Evolutionary conservation across 2,888 invertebrate species (phyloP), one percentile per base, ranked within the genome.

Genomic region (Lepidochitona cinerea): DNA sequence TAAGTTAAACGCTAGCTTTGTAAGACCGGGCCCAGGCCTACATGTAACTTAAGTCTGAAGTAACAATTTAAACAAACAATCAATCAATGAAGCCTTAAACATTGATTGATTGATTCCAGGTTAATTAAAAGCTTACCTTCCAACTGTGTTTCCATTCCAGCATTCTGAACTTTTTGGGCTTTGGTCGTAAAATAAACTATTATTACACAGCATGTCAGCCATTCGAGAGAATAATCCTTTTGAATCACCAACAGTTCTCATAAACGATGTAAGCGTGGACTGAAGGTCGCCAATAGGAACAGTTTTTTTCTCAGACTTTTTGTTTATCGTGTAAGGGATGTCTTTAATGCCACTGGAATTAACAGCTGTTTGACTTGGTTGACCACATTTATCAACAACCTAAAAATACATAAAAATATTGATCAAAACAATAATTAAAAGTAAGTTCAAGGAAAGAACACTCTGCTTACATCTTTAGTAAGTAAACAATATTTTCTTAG

Each of bases 81-180:
- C n/a, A n/a, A n/a, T n/a, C n/a, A n/a, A n/a, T n/a, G n/a, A n/a
- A n/a, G n/a, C n/a, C n/a, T n/a, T n/a, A n/a, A n/a, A n/a, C n/a
- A n/a, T n/a, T 18, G 18, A 41, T 9, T 41, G 41, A 41, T 12
- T 12, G 9, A 9, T 12, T 41, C 41, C 9, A 12, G 41, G 41
- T 18, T 41, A 59, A 49, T 32, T n/a, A 53, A 26, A 32, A 18
- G 73, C 81, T 70, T 75, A 85, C 85, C 76, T 78, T 67, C 78
- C 82, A 18, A 83, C 77, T 7, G 73, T 41, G 6, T 80, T 72
- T 68, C 85, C 85, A 68, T 84, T 85, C 85, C 85, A 85, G 73
- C 85, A 85, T 26, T 68, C 68, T 36, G 70, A 71, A 52, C 83
- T 93, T 66, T 92, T 92, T 49, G 74, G 76, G 32, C 82, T 79